Conservation (phyloP, 2,888 invertebrate species). For the Spisula subtruncata region DNA sequence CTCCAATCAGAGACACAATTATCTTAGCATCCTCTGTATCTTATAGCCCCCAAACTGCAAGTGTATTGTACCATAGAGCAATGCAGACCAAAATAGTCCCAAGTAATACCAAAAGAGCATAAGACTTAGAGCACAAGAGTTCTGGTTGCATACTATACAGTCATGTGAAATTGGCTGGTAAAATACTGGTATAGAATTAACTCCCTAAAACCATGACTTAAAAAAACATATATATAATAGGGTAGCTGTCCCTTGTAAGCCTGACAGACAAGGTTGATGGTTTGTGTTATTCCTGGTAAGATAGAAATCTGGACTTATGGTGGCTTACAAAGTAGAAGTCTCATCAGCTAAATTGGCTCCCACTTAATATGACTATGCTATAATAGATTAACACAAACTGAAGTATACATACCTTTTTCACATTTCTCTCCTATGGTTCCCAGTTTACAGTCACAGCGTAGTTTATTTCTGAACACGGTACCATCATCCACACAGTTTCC, state of each 20-base stretch:
- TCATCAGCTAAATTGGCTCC: not conserved
- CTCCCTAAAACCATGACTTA: no score
- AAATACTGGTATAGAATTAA: no score
- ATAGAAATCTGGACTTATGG: not conserved
- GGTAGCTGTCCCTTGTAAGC: no score
- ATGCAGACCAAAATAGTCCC: not conserved
- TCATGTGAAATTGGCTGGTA: no score
- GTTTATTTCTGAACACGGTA: conserved; percentile 70
- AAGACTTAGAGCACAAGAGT: no score
- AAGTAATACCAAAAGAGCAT: no score
- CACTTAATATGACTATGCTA: not conserved
- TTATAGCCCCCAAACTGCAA: not conserved
- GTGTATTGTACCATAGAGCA: not conserved
- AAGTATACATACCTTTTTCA: conserved; percentile 90
- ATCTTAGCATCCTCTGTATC: not conserved
- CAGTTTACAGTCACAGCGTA: conserved; percentile 94
- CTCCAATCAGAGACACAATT: no score
- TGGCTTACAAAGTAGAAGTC: not conserved
- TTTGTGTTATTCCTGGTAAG: no score
- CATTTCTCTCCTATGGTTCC: conserved; percentile 96
- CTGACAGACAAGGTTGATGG: no score
- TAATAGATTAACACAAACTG: no score
- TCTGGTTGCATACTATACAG: no score
- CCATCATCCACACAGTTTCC: conserved; percentile 83
- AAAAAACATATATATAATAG: no score